phyloP scores from a whole-genome alignment of 2,888 invertebrate genomes.

The Idaea straminata region DNA sequence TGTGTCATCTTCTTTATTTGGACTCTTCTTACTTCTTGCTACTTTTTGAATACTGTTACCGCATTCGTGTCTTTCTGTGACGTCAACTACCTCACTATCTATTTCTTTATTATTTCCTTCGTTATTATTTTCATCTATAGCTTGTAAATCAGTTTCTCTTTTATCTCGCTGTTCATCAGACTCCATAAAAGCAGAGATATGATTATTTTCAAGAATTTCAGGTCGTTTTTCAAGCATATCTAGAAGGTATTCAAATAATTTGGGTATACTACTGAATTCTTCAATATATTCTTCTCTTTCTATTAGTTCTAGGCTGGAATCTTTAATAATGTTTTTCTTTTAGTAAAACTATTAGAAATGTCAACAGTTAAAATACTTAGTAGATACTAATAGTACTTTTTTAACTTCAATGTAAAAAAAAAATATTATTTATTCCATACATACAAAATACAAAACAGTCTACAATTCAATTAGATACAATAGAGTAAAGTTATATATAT shows the following conservation, averaged over 20 bases:
- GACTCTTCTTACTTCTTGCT: neutral
- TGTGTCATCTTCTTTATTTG: neutral
- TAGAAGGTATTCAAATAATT: conserved; percentile 50
- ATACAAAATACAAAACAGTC: too few relatives aligned
- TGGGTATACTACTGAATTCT: conserved; percentile 51
- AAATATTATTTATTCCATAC: too few relatives aligned
- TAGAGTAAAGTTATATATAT: too few relatives aligned
- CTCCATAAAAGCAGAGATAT: neutral
- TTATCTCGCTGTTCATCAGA: conserved; percentile 11
- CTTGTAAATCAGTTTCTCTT: conserved; percentile 15
- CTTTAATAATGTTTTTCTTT: conserved; percentile 22
- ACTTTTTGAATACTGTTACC: conserved; percentile 5
- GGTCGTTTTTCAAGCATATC: conserved; percentile 47
- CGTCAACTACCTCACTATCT: conserved; percentile 2
- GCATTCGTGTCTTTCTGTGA: conserved; percentile 14
- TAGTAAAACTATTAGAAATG: conserved; percentile 11
- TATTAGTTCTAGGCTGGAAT: conserved; percentile 21
- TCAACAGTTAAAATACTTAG: neutral
- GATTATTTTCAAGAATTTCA: conserved; percentile 46
- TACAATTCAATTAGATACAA: too few relatives aligned
- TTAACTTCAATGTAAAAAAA: too few relatives aligned
- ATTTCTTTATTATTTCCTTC: conserved; percentile 1
- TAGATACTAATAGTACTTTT: too few relatives aligned
- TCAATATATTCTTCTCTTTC: conserved; percentile 39
- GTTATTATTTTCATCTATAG: conserved; percentile 9